Conservation (phyloP, 2,797 vertebrate genomes). For the Botia kubotai region DNA sequence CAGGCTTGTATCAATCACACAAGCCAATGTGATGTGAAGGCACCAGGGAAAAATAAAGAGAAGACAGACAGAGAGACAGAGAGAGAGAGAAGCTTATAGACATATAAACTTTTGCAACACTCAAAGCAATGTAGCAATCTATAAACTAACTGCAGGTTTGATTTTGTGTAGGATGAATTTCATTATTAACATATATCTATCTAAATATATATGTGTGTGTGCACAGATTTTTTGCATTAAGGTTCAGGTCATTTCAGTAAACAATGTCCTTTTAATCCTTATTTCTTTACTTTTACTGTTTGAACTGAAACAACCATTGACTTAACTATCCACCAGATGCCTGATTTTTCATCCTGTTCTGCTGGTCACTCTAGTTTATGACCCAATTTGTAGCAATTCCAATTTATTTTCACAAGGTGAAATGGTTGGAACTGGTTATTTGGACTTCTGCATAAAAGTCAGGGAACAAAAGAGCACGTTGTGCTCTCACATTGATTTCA, state of each 20-base stretch:
- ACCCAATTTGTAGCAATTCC: constrained; percentile 15
- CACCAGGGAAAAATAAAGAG: constrained; percentile 11
- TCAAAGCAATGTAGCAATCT: too few species aligned
- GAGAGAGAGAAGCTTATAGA: constrained; percentile 22
- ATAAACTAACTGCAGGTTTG: too few species aligned
- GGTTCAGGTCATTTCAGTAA: too few species aligned
- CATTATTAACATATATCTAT: too few species aligned
- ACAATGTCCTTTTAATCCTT: background rate
- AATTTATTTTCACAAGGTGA: constrained; percentile 36
- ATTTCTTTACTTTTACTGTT: background rate
- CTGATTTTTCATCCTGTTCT: constrained; percentile 23
- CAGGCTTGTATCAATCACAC: constrained; percentile 72
- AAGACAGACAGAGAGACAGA: constrained; percentile 16
- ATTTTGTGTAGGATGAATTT: too few species aligned
- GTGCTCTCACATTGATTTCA: constrained; percentile 46
- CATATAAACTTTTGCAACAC: constrained; percentile 36
- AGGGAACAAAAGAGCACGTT: constrained; percentile 42
- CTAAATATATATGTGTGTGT: too few species aligned
- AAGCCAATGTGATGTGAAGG: constrained; percentile 47
- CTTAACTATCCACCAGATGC: background rate
- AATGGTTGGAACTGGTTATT: constrained; percentile 20
- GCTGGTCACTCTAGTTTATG: background rate
- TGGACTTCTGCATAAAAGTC: constrained; percentile 50
- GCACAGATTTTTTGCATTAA: too few species aligned
- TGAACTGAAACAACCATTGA: background rate